A percentile compares a stretch with the other conserved stretches of the same genome.
These are phyloP conservation scores for Anguilla marmorata DNA, from an alignment of 2,797 vertebrate species.

Conservation along the genomic window DNA sequence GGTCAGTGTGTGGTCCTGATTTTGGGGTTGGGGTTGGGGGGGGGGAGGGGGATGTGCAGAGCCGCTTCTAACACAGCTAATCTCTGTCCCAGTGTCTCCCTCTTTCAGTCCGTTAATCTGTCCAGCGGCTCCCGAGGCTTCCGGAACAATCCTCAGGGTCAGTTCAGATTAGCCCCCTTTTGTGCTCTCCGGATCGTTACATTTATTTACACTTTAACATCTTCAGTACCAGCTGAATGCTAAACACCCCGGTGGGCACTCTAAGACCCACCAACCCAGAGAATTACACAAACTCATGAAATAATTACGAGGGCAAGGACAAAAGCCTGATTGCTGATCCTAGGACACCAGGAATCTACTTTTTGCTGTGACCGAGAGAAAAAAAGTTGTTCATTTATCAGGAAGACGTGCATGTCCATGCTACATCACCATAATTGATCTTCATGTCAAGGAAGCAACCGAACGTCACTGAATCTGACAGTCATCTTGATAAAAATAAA, in stretches of 20 bases:
- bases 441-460: not conserved
- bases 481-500: not conserved
- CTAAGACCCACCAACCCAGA: conserved; percentile 41
- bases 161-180: conserved; percentile 87
- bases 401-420: not conserved
- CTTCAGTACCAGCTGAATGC: conserved; percentile 90
- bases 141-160: conserved; percentile 86
- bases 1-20: conserved; percentile 94
- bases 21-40: conserved; percentile 35
- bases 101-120: conserved; percentile 90
- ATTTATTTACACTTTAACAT: conserved; percentile 85
- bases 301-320: conserved; percentile 63
- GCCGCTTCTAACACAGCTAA: conserved; percentile 84
- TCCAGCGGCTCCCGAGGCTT: conserved; percentile 64
- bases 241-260: conserved; percentile 66
- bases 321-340: conserved; percentile 53
- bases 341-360: conserved; percentile 12
- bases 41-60: conserved; percentile 53
- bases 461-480: not conserved
- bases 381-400: not conserved
- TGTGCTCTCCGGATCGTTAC: conserved; percentile 76
- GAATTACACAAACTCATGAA: conserved; percentile 55
- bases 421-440: not conserved
- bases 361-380: not conserved
- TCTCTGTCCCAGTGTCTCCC: conserved; percentile 85